These are phyloP conservation scores for Andrena marginata DNA, from an alignment of 2,888 invertebrate species.

Conservation along the genomic window DNA sequence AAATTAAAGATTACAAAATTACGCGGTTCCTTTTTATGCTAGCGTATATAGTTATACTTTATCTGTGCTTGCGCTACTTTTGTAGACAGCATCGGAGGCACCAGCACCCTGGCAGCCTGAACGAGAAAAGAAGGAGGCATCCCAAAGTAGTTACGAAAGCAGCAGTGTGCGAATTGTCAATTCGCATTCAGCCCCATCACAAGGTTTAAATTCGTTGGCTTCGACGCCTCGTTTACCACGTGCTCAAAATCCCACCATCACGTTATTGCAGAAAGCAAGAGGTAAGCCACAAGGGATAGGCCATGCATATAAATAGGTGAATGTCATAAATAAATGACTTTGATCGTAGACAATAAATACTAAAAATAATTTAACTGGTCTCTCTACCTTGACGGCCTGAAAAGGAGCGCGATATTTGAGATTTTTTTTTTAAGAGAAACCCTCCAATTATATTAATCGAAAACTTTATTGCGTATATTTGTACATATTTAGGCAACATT, in stretches of 20 bases:
- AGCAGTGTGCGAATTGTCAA: slow-evolving; percentile 82
- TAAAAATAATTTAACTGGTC: too few relatives aligned
- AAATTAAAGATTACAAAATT: too few relatives aligned
- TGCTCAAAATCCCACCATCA: slow-evolving; percentile 95
- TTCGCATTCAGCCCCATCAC: slow-evolving; percentile 88
- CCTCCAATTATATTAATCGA: too few relatives aligned
- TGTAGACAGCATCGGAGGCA: slow-evolving; percentile 22
- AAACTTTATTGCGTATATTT: too few relatives aligned
- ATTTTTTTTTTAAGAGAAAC: too few relatives aligned
- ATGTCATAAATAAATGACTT: neutral
- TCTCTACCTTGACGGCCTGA: too few relatives aligned
- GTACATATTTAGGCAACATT: too few relatives aligned
- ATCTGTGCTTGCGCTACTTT: neutral
- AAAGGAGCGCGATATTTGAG: too few relatives aligned
- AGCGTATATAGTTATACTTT: neutral
- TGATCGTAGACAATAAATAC: too few relatives aligned
- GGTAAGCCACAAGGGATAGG: slow-evolving; percentile 86
- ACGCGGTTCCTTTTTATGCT: too few relatives aligned
- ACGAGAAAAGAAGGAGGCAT: slow-evolving; percentile 61
- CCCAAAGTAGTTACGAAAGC: slow-evolving; percentile 51
- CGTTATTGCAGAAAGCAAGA: slow-evolving; percentile 94
- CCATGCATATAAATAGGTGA: neutral
- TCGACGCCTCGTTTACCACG: slow-evolving; percentile 88
- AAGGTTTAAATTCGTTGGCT: slow-evolving; percentile 86
- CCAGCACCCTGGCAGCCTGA: slow-evolving; percentile 78